Base-by-base conservation (phyloP, 2,888 invertebrate genomes). In the Tenodera sinensis region DNA sequence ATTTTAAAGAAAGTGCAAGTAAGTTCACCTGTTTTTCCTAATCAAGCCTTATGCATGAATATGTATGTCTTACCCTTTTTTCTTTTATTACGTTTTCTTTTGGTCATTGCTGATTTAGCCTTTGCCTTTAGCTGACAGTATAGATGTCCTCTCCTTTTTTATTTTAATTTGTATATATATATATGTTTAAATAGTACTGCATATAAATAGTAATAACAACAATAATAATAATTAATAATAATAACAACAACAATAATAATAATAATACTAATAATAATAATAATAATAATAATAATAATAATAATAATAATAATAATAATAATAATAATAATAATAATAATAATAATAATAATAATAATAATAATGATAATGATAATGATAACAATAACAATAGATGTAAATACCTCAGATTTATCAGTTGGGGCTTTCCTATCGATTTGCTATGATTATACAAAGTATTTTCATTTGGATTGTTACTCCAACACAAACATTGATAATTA, bases 101-200 rank as follows among this genome's bases (percentile, higher is more conserved):
- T 84, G 84, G 30, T 87, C 83, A 83, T 87, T 83, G 87, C 87
- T 34, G 87, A 30, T 83, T 87, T 87, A 82, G 54, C 30, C 81
- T 30, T 86, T 86, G 86, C 86, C 86, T 86, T 28, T 86, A 86
- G 81, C 71, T 87, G 87, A 87, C 87, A 71, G 54, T 71, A 25
- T 71, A 71, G 54, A 20, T 20, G 20, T 71, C 54, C 54, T 71
- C 54, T 71, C 54, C 54, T 71, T 1, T 71, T 20, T 71, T 20
- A 71, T 20, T 71, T 71, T 71, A 3, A 20, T 71, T 71, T 71
- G 20, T 71, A 42, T 42, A 20, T 14, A 71, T 42, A 3, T 20
- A 71, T 71, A 25, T 71, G 54, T 42, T 42, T 71, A 20, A 71
- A 15, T 20, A 20, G 54, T 20, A 20, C 20, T 71, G 2, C 15